These are phyloP conservation scores for Danionella cerebrum DNA, from an alignment of 2,113 vertebrate genomes.

Conservation along the genomic window DNA sequence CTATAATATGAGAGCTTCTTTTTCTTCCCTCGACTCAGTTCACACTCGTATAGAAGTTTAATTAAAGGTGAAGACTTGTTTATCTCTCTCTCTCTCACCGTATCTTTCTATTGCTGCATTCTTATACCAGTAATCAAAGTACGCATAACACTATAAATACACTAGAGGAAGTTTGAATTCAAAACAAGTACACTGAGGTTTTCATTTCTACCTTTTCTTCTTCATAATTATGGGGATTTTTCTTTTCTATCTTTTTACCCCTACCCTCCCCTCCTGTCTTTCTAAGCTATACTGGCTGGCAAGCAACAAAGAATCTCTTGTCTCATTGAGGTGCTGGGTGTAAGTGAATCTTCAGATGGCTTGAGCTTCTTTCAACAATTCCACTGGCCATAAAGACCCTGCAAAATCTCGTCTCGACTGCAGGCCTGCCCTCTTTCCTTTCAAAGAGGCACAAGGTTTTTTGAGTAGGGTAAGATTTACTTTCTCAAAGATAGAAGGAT, in stretches of 20 bases:
- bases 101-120: neutral
- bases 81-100: neutral
- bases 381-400: neutral
- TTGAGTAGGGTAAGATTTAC: conserved; percentile 49
- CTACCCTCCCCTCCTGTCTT: neutral
- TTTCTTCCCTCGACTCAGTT: conserved; percentile 6
- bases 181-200: neutral
- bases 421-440: conserved; percentile 56
- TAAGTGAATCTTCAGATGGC: neutral
- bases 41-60: conserved; percentile 11
- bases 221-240: no score
- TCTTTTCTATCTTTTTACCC: neutral
- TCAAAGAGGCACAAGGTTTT: conserved; percentile 51
- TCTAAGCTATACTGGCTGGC: neutral
- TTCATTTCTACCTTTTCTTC: no score
- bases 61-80: neutral
- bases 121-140: no score
- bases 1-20: conserved; percentile 30
- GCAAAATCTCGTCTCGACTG: conserved; percentile 45
- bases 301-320: neutral
- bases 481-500: conserved; percentile 58
- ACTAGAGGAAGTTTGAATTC: no score
- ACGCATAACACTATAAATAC: no score
- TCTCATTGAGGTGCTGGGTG: neutral
- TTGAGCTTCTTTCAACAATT: conserved; percentile 8